A percentile compares a stretch with the other conserved stretches of the same genome.
phyloP scores from a whole-genome alignment of 2,113 vertebrate genomes.

The Tretioscincus oriximinensis region DNA sequence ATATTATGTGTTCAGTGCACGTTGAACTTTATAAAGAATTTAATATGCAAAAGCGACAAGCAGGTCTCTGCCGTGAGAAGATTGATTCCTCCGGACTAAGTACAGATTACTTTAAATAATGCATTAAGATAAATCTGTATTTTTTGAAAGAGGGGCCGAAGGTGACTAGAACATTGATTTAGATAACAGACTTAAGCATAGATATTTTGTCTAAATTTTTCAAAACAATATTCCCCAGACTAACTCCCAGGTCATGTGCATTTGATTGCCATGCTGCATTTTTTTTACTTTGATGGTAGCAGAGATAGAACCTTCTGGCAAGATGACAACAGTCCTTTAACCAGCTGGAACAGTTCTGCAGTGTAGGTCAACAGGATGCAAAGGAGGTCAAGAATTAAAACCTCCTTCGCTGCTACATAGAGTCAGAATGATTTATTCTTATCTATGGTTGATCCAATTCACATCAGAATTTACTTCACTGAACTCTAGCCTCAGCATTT shows the following conservation, averaged over 20 bases:
- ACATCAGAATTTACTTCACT: no score
- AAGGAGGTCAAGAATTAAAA: no score
- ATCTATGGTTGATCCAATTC: no score
- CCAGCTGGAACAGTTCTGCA: no score
- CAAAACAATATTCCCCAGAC: slow-evolving; percentile 17
- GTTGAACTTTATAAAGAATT: neutral
- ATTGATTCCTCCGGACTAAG: neutral
- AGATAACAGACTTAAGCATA: neutral
- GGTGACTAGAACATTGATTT: neutral
- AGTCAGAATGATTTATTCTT: no score
- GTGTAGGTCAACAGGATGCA: no score
- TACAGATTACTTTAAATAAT: neutral
- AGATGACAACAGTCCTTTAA: no score
- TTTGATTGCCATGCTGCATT: neutral
- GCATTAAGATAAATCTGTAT: neutral
- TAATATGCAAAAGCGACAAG: neutral
- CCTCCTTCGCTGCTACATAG: no score
- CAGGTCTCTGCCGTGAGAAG: neutral
- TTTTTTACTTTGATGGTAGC: neutral
- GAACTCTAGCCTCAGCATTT: no score
- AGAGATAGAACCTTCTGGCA: no score
- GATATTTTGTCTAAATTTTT: neutral
- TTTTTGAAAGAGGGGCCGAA: neutral
- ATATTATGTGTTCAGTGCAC: neutral
- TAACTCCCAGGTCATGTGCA: slow-evolving; percentile 21